Evolutionary conservation across 2,797 vertebrate genomes (phyloP), one percentile per base, ranked within the genome.

Genomic region (Xyrichtys novacula): DNA sequence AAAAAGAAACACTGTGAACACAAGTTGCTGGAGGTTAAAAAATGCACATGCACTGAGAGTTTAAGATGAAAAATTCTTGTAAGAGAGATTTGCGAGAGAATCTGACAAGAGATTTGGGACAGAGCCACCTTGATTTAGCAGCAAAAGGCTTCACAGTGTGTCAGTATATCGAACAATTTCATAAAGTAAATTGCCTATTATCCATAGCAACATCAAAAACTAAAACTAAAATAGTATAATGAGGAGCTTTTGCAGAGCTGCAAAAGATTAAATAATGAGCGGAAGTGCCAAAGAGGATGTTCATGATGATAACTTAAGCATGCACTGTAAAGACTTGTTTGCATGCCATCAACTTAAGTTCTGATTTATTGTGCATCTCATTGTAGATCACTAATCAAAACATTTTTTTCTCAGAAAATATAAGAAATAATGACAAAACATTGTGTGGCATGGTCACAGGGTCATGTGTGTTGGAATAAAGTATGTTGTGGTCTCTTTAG

Each of bases 1-100:
- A 83, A 65, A 74, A 55, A 76, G 42, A 70, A 25, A 54, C 17
- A 57, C 52, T 65, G 62, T 70, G 72, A 76, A 80, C 84, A 84
- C 61, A 72, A 60, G 65, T 40, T 28, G 40, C 44, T 53, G 61
- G 49, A 66, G 61, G 48, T 75, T 12, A 76, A 60, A 56, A n/a
- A 34, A 46, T 59, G 34, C 14, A 38, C 54, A 72, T 72, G 65
- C 43, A 58, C 2, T 34, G 8, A 7, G 14, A 0, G 22, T 39
- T 40, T 23, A 31, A 57, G 49, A 52, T n/a, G 28, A 53, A 61
- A 58, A 17, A 54, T 31, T 65, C 3, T n/a, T 22, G 60, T 26
- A 44, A 15, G 0, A 34, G 11, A 46, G 20, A 62, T 57, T 61
- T 7, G 36, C 39, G 2, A 47, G 0, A 59, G 54, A 20, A 34